These are phyloP conservation scores for Sphaerodactylus townsendi DNA, from an alignment of 2,113 vertebrate species.

Conservation along the genomic window DNA sequence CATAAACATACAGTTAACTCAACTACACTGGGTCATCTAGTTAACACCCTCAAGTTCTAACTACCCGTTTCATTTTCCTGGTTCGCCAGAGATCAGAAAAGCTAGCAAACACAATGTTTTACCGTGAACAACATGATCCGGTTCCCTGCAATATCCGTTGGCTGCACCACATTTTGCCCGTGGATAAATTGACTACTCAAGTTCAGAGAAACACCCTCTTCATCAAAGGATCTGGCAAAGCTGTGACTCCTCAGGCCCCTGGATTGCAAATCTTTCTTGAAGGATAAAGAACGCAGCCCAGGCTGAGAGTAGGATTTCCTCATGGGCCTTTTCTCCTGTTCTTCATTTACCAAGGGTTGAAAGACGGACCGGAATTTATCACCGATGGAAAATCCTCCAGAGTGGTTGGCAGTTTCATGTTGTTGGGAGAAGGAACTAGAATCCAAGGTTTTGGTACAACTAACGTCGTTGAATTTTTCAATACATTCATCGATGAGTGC, in stretches of 20 bases:
- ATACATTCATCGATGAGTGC: constrained; percentile 97
- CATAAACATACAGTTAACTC: not conserved
- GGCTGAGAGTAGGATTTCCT: constrained; percentile 77
- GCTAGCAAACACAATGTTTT: constrained; percentile 47
- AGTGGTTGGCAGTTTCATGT: constrained; percentile 46
- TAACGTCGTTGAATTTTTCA: constrained; percentile 87
- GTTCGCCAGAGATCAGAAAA: not conserved
- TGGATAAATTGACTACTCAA: constrained; percentile 75
- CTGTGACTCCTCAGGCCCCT: constrained; percentile 66
- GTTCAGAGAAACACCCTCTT: constrained; percentile 84
- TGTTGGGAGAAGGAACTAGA: constrained; percentile 32
- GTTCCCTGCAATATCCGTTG: constrained; percentile 93
- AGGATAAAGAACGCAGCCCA: constrained; percentile 77
- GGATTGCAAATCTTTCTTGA: constrained; percentile 79
- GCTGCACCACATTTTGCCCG: constrained; percentile 82
- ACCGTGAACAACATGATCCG: constrained; percentile 98
- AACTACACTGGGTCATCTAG: not conserved
- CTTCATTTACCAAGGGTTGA: constrained; percentile 66
- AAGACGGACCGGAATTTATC: constrained; percentile 71
- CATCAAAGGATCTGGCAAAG: constrained; percentile 85
- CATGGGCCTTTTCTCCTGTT: constrained; percentile 68
- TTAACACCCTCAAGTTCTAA: not conserved
- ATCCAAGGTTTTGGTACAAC: constrained; percentile 54
- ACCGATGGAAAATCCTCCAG: constrained; percentile 61
- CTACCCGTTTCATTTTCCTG: not conserved